Evolutionary conservation across 2,888 invertebrate genomes (phyloP).

Genomic region (Parascotia fuliginaria): DNA sequence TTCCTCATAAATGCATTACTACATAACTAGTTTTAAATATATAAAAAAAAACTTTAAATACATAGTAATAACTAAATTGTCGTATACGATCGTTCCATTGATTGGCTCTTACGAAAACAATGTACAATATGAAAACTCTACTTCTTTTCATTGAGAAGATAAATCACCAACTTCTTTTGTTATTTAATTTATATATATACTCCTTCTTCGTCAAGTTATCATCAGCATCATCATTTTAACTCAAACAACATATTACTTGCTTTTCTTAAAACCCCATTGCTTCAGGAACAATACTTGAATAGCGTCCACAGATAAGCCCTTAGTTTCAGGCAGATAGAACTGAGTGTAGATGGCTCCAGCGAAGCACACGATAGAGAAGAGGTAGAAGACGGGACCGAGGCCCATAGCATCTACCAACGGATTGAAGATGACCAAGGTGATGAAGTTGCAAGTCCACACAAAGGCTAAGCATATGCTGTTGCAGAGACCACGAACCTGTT

Average conservation of each 20-base stretch:
- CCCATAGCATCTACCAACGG: conserved; percentile 61
- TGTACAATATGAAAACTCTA: too few species aligned
- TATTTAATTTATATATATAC: too few species aligned
- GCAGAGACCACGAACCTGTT: conserved; percentile 64
- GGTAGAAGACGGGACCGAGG: conserved; percentile 66
- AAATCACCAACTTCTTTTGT: too few species aligned
- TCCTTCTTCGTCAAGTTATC: too few species aligned
- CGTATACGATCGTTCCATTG: too few species aligned
- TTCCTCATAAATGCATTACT: too few species aligned
- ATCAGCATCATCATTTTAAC: too few species aligned
- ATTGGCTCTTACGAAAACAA: too few species aligned
- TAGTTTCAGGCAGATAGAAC: conserved; percentile 72
- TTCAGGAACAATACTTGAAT: conserved; percentile 61
- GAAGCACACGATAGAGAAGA: conserved; percentile 65
- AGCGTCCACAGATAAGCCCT: conserved; percentile 64
- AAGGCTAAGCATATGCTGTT: conserved; percentile 57
- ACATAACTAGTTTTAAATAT: too few species aligned
- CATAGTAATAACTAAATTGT: too few species aligned
- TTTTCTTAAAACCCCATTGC: conserved; percentile 24
- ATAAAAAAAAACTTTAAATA: too few species aligned
- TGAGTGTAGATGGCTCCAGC: conserved; percentile 58
- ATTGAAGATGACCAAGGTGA: conserved; percentile 66
- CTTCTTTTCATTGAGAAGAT: too few species aligned
- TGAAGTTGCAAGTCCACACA: conserved; percentile 63
- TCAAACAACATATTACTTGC: background rate